Percentiles rank a stretch among this genome's conserved stretches.
These are phyloP conservation scores for Heterochromis multidens DNA, from an alignment of 2,113 vertebrate genomes.

Conservation along the genomic window DNA sequence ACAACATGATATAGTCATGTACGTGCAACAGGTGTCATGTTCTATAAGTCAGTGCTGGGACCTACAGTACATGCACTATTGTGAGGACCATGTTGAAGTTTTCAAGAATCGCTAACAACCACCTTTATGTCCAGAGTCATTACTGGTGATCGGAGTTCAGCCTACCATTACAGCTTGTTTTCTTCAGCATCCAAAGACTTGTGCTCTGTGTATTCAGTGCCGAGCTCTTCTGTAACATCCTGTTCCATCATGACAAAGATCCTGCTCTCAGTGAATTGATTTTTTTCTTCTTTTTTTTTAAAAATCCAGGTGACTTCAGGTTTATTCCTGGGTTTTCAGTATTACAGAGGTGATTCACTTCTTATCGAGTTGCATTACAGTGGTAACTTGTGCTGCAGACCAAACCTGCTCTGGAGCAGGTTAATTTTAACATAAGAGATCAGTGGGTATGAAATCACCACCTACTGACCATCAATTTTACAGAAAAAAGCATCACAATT, in stretches of 20 bases:
- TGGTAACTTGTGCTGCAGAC: neutral
- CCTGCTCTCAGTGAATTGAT: neutral
- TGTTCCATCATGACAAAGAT: neutral
- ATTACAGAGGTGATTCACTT: neutral
- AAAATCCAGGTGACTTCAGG: neutral
- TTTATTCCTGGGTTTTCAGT: neutral
- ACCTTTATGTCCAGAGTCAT: neutral
- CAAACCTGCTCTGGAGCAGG: neutral
- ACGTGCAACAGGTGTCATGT: neutral
- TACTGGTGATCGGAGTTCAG: neutral
- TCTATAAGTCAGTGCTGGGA: neutral
- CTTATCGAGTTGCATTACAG: neutral
- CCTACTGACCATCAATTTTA: neutral
- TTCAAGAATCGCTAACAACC: neutral
- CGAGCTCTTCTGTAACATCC: neutral
- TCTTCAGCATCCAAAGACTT: neutral
- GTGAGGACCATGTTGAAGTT: neutral
- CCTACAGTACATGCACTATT: neutral
- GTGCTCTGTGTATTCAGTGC: neutral
- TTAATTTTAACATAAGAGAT: neutral
- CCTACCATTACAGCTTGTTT: neutral
- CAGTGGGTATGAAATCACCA: neutral
- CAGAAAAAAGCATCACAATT: neutral
- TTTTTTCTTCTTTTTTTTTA: neutral
- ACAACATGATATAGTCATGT: neutral